Conservation (phyloP, 2,113 vertebrate genomes). For the Acrocephalus arundinaceus region DNA sequence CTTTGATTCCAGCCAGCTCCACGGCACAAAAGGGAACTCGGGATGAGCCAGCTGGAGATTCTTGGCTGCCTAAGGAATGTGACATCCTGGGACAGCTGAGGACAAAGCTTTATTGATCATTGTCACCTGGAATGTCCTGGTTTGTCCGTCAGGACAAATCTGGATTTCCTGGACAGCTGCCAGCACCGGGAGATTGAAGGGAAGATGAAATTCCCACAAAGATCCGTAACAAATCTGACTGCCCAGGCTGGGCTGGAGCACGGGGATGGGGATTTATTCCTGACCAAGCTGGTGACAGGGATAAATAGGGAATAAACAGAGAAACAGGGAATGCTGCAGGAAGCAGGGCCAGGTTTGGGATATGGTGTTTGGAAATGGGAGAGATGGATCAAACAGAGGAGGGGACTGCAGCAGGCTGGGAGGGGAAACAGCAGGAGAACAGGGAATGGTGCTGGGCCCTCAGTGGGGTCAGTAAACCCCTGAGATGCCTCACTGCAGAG, state of each 20-base stretch:
- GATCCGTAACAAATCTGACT: neutral
- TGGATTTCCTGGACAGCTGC: neutral
- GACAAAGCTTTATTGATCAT: neutral
- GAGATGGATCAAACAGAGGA: neutral
- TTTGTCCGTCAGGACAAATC: neutral
- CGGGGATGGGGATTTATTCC: neutral
- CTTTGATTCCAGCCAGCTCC: neutral
- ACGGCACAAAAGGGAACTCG: neutral
- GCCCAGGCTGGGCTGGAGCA: neutral
- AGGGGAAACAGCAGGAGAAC: neutral
- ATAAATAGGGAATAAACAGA: neutral
- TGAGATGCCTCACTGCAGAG: neutral
- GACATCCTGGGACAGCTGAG: neutral
- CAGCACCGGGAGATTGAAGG: neutral
- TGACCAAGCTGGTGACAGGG: neutral
- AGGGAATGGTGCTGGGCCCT: neutral
- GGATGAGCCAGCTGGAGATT: neutral
- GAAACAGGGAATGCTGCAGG: neutral
- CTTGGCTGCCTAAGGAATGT: neutral
- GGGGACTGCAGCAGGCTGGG: neutral
- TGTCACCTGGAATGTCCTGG: neutral
- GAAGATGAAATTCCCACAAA: conserved; percentile 1
- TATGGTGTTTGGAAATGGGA: neutral
- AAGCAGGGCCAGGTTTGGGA: neutral
- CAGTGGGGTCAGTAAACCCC: neutral